These are phyloP conservation scores for Drosophila ochracea DNA, from an alignment of 2,888 invertebrate species.

Conservation along the genomic window DNA sequence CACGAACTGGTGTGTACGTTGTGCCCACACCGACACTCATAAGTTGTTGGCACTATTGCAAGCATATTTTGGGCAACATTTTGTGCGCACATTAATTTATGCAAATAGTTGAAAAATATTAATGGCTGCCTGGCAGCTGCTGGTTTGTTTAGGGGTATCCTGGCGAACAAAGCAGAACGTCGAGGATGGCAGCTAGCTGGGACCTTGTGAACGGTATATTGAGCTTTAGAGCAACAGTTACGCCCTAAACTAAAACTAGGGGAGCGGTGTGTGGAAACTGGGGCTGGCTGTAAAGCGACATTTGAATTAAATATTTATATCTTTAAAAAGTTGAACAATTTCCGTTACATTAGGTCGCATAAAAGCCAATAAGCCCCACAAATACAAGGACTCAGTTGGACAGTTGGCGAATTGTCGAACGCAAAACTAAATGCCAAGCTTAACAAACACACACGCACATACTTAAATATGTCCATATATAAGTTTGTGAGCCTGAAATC, in stretches of 20 bases:
- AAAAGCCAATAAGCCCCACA: conserved; percentile 69
- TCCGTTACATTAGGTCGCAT: conserved; percentile 76
- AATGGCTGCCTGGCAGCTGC: conserved; percentile 68
- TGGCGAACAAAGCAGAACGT: background rate
- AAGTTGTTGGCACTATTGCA: conserved; percentile 24
- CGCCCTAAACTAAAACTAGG: background rate
- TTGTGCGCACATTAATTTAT: conserved; percentile 78
- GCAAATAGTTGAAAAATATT: conserved; percentile 79
- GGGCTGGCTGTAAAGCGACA: conserved; percentile 34
- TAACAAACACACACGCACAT: background rate
- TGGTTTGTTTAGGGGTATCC: conserved; percentile 16
- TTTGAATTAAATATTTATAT: conserved; percentile 75
- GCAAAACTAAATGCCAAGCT: conserved; percentile 45
- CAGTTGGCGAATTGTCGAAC: conserved; percentile 38
- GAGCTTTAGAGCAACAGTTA: conserved; percentile 48
- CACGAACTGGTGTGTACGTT: conserved; percentile 2
- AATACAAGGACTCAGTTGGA: conserved; percentile 30
- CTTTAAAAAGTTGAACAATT: conserved; percentile 75
- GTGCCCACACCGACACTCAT: conserved; percentile 5
- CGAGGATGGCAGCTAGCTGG: background rate
- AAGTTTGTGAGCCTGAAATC: conserved; percentile 29
- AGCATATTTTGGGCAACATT: conserved; percentile 73
- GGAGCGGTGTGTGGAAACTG: background rate
- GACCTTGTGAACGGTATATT: conserved; percentile 39
- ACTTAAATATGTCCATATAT: background rate